Evolutionary conservation across 2,888 invertebrate genomes (phyloP), one percentile per base, ranked within the genome.

Genomic region (Lepidochrysops patricia): DNA sequence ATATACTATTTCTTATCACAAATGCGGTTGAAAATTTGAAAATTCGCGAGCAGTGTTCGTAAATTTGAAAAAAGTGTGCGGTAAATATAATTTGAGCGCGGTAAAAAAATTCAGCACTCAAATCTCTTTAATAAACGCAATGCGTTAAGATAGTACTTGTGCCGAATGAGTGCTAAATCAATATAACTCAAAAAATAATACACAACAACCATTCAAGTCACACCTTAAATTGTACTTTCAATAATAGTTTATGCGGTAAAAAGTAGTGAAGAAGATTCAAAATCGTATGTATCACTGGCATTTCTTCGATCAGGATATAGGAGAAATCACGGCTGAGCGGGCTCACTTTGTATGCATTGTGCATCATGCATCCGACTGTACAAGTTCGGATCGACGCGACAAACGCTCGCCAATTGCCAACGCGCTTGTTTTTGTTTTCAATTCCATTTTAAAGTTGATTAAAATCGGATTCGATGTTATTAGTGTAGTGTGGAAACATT

Each of bases 271-370:
- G 4, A 19, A 29, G 32, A 19, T 52, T 52, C 52, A 52, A 4
- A 52, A 29, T 52, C 15, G 15, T 7, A 52, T 52, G 29, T 52
- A 52, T 52, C 52, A 52, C 27, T 29, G 52, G 27, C 76, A 72
- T 72, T 71, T 67, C 65, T 67, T 67, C 62, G 70, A 74, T 74
- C 70, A 71, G 67, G 71, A 74, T 75, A 69, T 74, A 73, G 73
- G 76, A 77, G 79, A 81, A 84, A 80, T 83, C 82, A 76, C 76
- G 72, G 76, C 69, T 75, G 74, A 75, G 67, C 76, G 75, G 73
- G 73, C 73, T 72, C 77, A 77, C 76, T 81, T 79, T 75, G 78
- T 83, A 84, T 83, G 82, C 82, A 83, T 80, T 80, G 79, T 80
- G 80, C 79, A 80, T 76, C 66, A 67, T 72, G 74, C 75, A 79